These are phyloP conservation scores for Epinephelus malabaricus DNA, from an alignment of 2,797 vertebrate species.

Conservation along the genomic window DNA sequence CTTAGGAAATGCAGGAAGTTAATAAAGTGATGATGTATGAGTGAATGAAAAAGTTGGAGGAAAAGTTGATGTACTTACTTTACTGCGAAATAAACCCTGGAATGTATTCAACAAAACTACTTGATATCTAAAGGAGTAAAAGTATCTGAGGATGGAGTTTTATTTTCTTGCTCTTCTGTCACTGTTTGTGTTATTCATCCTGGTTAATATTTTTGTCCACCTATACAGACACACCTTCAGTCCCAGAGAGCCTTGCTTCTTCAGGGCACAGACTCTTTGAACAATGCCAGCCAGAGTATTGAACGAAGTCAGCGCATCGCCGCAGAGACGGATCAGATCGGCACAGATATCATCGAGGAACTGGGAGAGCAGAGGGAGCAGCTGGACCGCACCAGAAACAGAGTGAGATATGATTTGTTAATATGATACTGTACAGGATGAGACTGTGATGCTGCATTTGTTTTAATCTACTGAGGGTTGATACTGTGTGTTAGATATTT, in stretches of 20 bases:
- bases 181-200: not conserved
- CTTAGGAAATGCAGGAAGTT: not conserved
- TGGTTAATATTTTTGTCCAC: not conserved
- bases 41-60: not conserved
- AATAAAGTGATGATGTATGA: not conserved
- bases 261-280: conserved; percentile 93
- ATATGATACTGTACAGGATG: no score
- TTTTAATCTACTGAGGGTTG: not conserved
- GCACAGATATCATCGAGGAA: conserved; percentile 95
- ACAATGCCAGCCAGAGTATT: conserved; percentile 92
- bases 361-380: conserved; percentile 97
- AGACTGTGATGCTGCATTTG: not conserved
- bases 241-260: conserved; percentile 94
- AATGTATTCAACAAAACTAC: not conserved
- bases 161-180: not conserved
- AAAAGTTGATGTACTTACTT: no score
- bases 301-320: conserved; percentile 95
- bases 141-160: not conserved
- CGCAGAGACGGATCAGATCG: conserved; percentile 93
- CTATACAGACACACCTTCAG: conserved; percentile 89
- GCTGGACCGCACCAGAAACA: conserved; percentile 91
- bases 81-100: not conserved
- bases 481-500: not conserved
- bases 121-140: not conserved
- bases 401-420: conserved; percentile 83